A percentile compares a stretch with the other conserved stretches of the same genome.
Conservation (phyloP, 2,797 vertebrate genomes). For the Rhabdophis nuchalis region DNA sequence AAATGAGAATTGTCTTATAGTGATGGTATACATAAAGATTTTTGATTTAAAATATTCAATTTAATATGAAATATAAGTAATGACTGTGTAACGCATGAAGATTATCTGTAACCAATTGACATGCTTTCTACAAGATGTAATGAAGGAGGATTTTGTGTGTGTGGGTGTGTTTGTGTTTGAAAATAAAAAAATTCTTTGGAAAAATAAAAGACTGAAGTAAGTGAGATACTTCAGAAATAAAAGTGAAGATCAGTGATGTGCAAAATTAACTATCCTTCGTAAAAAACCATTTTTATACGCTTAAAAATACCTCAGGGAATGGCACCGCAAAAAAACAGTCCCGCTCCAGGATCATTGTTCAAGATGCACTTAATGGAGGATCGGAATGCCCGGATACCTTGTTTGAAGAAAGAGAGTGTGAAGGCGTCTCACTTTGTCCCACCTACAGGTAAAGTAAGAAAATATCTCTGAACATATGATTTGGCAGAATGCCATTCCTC, state of each 20-base stretch:
- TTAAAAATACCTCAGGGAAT: conserved; percentile 75
- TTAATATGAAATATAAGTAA: too few relatives aligned
- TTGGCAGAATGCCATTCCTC: not conserved
- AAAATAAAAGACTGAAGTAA: conserved; percentile 1
- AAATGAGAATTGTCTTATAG: too few relatives aligned
- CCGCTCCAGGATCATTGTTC: conserved; percentile 84
- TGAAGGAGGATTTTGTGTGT: too few relatives aligned
- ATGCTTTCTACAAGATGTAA: too few relatives aligned
- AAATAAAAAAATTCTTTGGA: too few relatives aligned
- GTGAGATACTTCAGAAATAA: not conserved
- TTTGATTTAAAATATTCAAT: too few relatives aligned
- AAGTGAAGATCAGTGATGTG: not conserved
- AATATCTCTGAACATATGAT: not conserved
- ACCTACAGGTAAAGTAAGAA: conserved; percentile 76
- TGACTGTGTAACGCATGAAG: too few relatives aligned
- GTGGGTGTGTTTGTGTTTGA: too few relatives aligned
- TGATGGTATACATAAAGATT: too few relatives aligned
- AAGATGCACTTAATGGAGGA: conserved; percentile 80
- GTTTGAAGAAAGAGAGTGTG: conserved; percentile 93
- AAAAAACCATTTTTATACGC: not conserved
- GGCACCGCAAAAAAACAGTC: conserved; percentile 79
- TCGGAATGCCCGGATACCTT: conserved; percentile 92
- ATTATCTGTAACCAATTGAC: too few relatives aligned
- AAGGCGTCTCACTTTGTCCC: conserved; percentile 81
- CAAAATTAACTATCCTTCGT: conserved; percentile 11